Evolutionary conservation across 2,797 vertebrate species (phyloP).

Genomic region (Acanthurus tractus): DNA sequence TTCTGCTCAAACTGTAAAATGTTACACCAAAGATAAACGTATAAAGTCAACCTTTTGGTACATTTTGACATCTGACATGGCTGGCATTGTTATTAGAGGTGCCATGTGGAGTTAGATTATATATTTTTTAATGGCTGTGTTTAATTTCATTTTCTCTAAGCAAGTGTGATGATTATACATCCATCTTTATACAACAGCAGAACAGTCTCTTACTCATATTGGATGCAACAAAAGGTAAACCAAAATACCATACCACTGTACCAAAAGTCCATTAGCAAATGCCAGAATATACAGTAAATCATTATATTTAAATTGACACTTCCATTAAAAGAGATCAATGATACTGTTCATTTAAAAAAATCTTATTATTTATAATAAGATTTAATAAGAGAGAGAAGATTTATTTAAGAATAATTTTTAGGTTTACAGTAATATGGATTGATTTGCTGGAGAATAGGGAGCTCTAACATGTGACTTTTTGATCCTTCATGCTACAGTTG

Average conservation of each 20-base stretch:
- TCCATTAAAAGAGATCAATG: neutral
- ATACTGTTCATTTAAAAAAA: neutral
- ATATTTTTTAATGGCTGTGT: neutral
- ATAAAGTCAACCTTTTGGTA: neutral
- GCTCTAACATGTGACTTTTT: constrained; percentile 82
- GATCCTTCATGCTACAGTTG: constrained; percentile 86
- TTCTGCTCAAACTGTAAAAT: neutral
- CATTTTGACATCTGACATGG: neutral
- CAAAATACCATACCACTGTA: no score
- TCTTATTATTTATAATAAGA: no score
- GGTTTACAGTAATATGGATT: constrained; percentile 31
- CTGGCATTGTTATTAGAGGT: neutral
- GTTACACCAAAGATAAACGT: neutral
- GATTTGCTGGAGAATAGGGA: constrained; percentile 42
- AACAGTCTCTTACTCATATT: no score
- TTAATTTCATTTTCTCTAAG: neutral
- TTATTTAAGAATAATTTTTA: neutral
- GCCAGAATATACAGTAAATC: neutral
- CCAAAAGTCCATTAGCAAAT: no score
- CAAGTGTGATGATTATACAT: neutral
- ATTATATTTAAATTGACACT: neutral
- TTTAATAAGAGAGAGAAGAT: no score
- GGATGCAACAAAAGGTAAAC: no score
- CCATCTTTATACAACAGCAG: no score
- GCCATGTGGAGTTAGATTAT: neutral